Evolutionary conservation across 1,140 invertebrate genomes (phyloP).

Genomic region (Adelges cooleyi): DNA sequence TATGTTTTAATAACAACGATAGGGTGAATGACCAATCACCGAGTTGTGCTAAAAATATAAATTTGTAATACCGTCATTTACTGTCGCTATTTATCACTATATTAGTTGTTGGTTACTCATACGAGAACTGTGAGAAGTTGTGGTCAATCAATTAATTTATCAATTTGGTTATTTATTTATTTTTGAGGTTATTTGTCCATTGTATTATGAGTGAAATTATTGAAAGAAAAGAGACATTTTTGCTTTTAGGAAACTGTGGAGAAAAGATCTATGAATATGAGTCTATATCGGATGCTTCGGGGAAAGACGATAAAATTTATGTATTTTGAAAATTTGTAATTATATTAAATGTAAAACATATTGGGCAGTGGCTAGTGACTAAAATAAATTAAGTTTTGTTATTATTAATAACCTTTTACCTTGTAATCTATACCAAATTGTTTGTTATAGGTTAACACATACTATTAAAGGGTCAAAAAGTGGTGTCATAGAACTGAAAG

Average conservation of each 20-base stretch:
- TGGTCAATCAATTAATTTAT: no score
- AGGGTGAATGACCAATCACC: no score
- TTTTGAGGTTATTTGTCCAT: no score
- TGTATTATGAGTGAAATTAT: no score
- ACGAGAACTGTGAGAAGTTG: no score
- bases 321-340: background rate
- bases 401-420: background rate
- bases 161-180: no score
- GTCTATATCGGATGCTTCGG: background rate
- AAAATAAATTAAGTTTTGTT: background rate
- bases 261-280: background rate
- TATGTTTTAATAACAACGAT: no score
- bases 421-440: background rate
- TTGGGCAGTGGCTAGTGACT: background rate
- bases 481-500: background rate
- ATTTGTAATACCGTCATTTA: no score
- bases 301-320: background rate
- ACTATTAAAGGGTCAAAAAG: slow-evolving; percentile 1
- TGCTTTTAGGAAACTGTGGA: background rate
- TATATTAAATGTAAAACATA: background rate
- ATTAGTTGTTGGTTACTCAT: no score
- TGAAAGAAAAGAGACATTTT: no score
- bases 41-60: no score
- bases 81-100: no score
- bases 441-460: background rate